Evolutionary conservation across 2,113 vertebrate species (phyloP).

Genomic region (Prunella himalayana): DNA sequence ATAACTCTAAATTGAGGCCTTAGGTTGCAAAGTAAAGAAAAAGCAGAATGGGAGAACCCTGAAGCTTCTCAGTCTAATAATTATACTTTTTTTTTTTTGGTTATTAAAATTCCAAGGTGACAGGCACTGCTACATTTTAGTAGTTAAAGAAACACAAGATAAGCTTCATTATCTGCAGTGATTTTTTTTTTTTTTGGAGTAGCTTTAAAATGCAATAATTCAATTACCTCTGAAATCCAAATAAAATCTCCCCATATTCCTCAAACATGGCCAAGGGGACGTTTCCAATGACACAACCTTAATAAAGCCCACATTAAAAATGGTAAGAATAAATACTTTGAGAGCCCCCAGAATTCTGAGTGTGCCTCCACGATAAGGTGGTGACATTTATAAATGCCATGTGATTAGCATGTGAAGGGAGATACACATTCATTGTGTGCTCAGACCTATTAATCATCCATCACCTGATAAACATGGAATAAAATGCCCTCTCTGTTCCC

Average conservation of each 20-base stretch:
- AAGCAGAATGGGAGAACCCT: neutral
- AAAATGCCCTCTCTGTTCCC: neutral
- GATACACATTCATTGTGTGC: slow-evolving; percentile 36
- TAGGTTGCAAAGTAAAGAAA: neutral
- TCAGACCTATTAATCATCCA: slow-evolving; percentile 57
- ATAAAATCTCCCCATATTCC: neutral
- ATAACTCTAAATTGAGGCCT: slow-evolving; percentile 35
- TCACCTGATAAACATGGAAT: slow-evolving; percentile 31
- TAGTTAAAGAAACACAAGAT: slow-evolving; percentile 11
- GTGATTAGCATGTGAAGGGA: slow-evolving; percentile 70
- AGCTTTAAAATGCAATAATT: slow-evolving; percentile 4
- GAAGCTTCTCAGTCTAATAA: slow-evolving; percentile 10
- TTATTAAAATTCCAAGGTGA: slow-evolving; percentile 45
- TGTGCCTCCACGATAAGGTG: slow-evolving; percentile 64
- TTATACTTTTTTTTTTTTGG: slow-evolving; percentile 40
- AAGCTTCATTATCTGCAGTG: slow-evolving; percentile 51
- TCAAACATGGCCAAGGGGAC: neutral
- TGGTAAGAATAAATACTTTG: slow-evolving; percentile 14
- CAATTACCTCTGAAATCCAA: slow-evolving; percentile 49
- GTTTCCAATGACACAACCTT: neutral
- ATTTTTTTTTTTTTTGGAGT: neutral
- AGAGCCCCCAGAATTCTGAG: slow-evolving; percentile 10
- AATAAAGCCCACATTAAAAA: neutral
- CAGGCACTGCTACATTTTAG: neutral
- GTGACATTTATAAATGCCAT: slow-evolving; percentile 71